Evolutionary conservation across 2,888 invertebrate species (phyloP).

Genomic region (Nymphalis urticae): DNA sequence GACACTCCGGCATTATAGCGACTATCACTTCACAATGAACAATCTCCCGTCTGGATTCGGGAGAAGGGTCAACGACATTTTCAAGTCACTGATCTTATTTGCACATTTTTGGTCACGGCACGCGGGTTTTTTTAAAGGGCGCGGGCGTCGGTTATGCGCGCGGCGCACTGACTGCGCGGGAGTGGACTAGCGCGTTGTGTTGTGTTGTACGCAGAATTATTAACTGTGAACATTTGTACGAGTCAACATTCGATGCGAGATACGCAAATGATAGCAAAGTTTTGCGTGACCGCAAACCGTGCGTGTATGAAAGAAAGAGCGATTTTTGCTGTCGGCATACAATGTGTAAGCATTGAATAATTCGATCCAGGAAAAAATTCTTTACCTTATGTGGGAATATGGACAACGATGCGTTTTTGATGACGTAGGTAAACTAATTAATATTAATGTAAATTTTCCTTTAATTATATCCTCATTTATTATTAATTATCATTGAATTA

Average conservation of each 20-base stretch:
- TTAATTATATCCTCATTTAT: neutral
- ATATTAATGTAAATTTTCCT: neutral
- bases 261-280: conserved; percentile 38
- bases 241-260: conserved; percentile 29
- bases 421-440: neutral
- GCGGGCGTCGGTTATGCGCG: conserved; percentile 54
- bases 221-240: conserved; percentile 30
- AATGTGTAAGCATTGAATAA: neutral
- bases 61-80: conserved; percentile 57
- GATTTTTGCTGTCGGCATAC: neutral
- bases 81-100: conserved; percentile 38
- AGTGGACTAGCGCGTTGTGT: conserved; percentile 12
- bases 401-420: neutral
- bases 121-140: conserved; percentile 38
- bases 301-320: conserved; percentile 5
- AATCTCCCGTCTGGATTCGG: conserved; percentile 46
- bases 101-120: conserved; percentile 40
- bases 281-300: conserved; percentile 17
- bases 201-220: conserved; percentile 27
- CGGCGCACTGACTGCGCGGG: conserved; percentile 46
- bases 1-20: conserved; percentile 75
- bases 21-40: conserved; percentile 57
- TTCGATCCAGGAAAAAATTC: neutral
- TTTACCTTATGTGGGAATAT: neutral
- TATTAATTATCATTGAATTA: neutral